Conservation (phyloP, 1,140 invertebrate genomes). For the Aradophagus sp. region DNA sequence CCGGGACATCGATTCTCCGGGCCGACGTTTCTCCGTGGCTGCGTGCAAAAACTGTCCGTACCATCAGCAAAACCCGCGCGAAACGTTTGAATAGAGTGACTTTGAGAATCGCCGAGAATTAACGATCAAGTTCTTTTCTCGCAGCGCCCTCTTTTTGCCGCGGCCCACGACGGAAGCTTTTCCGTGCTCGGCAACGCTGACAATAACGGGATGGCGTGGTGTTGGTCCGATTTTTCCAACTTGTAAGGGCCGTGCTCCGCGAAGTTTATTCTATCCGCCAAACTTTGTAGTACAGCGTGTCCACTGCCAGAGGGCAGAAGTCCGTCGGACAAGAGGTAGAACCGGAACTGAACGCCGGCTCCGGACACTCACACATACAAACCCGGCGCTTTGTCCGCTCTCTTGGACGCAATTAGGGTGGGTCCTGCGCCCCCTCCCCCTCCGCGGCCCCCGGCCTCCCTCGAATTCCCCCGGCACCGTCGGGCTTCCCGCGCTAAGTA, state of each 20-base stretch:
- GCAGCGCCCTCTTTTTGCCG: constrained; percentile 32
- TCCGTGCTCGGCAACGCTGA: constrained; percentile 45
- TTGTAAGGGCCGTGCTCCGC: constrained; percentile 67
- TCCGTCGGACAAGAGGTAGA: constrained; percentile 67
- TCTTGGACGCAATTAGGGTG: constrained; percentile 76
- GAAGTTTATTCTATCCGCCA: constrained; percentile 75
- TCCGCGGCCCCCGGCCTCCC: constrained; percentile 65
- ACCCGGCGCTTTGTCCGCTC: constrained; percentile 74
- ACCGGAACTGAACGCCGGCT: constrained; percentile 69
- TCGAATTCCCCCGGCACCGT: constrained; percentile 60
- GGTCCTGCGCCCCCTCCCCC: constrained; percentile 62
- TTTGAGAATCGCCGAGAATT: constrained; percentile 40
- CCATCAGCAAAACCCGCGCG: constrained; percentile 11
- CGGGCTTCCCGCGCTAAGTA: constrained; percentile 72
- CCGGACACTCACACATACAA: constrained; percentile 72
- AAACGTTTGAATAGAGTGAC: constrained; percentile 39
- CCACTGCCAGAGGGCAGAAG: constrained; percentile 73
- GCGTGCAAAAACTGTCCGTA: constrained; percentile 16
- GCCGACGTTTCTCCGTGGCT: too few species aligned
- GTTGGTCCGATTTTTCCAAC: constrained; percentile 67
- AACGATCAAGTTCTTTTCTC: constrained; percentile 48
- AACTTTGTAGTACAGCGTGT: constrained; percentile 76
- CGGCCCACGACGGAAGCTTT: constrained; percentile 45
- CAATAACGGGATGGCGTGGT: constrained; percentile 39
- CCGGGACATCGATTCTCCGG: too few species aligned